phyloP scores from a whole-genome alignment of 2,888 invertebrate species.

The Hoplodrina ambigua region DNA sequence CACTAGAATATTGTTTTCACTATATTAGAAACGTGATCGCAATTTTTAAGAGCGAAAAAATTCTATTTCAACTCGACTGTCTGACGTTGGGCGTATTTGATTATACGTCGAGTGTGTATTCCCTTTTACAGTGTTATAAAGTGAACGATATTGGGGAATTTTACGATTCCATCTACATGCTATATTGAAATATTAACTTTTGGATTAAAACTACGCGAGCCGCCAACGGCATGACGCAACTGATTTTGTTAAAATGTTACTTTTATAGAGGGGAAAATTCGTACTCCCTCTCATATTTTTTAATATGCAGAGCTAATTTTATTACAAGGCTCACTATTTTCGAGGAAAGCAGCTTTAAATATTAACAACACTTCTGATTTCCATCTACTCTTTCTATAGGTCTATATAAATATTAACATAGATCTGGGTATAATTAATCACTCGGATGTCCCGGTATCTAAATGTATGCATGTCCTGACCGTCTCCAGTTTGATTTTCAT shows the following conservation, averaged over 20 bases:
- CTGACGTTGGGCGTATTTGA: slow-evolving; percentile 87
- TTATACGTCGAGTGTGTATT: slow-evolving; percentile 84
- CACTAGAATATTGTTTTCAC: slow-evolving; percentile 91
- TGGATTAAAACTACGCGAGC: slow-evolving; percentile 72
- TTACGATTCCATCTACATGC: slow-evolving; percentile 83
- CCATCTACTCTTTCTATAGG: background rate
- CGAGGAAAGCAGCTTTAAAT: background rate
- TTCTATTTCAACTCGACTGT: slow-evolving; percentile 85
- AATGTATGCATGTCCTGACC: slow-evolving; percentile 66
- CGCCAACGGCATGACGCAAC: slow-evolving; percentile 20
- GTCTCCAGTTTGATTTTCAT: slow-evolving; percentile 68
- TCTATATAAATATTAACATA: slow-evolving; percentile 40
- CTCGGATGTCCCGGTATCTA: slow-evolving; percentile 53
- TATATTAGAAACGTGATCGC: slow-evolving; percentile 91
- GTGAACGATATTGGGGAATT: slow-evolving; percentile 84
- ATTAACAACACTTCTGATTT: background rate
- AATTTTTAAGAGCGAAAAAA: slow-evolving; percentile 90
- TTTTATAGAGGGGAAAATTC: slow-evolving; percentile 27
- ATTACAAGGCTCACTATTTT: background rate
- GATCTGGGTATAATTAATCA: slow-evolving; percentile 60
- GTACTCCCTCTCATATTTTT: slow-evolving; percentile 12
- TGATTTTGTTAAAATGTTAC: slow-evolving; percentile 48
- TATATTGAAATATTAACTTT: slow-evolving; percentile 84
- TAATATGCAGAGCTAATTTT: slow-evolving; percentile 3
- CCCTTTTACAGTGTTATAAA: slow-evolving; percentile 86